Evolutionary conservation across 2,888 invertebrate species (phyloP), one percentile per base, ranked within the genome.

Genomic region (Caenorhabditis sulstoni): DNA sequence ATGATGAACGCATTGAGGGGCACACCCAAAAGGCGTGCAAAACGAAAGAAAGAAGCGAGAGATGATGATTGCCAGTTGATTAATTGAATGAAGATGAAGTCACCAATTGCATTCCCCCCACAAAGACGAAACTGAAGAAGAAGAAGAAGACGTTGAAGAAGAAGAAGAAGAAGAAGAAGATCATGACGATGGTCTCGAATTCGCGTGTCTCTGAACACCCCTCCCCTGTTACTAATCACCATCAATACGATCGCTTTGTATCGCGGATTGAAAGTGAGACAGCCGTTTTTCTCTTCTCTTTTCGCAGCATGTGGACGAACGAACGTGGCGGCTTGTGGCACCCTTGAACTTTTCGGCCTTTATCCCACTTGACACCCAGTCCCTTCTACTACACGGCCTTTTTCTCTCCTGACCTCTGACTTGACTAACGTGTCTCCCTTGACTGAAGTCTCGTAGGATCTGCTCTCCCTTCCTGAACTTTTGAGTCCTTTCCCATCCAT

Each of bases 21-120:
- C 71, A 71, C 71, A 71, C 71, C 71, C 71, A 71, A 64, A 64
- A 64, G 64, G 71, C 71, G 71, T 71, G 71, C 71, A 68, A 68
- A 50, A 44, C 7, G 35, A 57, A 58, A 50, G 49, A 41, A 41
- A 50, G 50, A 16, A 47, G 16, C 8, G 18, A 47, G 20, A 41
- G 71, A 70, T 62, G 70, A 71, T 71, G 62, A 64, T 71, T 62
- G 71, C 47, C 47, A 62, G 71, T 71, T 71, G 71, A 71, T 71
- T 62, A 71, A 71, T 71, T 71, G 57, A 53, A 7, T 29, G 29
- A 37, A 37, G 37, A 37, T 8, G 37, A 41, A 41, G 41, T 11
- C 41, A 41, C 14, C 41, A 41, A 37, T 11, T 37, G 37, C 37
- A n/a, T n/a, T n/a, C n/a, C n/a, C n/a, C n/a, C n/a, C n/a, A n/a